Evolutionary conservation across 2,797 vertebrate species (phyloP), one percentile per base, ranked within the genome.

Genomic region (Valencia hispanica): DNA sequence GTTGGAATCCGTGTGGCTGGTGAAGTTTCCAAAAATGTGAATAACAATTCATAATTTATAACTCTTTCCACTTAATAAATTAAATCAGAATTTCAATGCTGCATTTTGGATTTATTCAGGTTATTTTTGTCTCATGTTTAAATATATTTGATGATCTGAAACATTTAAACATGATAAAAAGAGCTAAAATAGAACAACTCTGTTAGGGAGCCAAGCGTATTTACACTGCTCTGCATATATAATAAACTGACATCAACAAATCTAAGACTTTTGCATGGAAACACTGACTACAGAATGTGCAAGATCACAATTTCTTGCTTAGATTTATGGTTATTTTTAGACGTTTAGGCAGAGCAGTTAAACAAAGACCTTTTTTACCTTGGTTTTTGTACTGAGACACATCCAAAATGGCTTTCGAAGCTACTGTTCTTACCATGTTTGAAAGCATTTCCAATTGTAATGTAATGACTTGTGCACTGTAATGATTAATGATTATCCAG

Each of bases 401-500:
- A 87, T 73, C 18, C 15, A 66, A 86, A 79, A 55, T 65, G 81
- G 72, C 36, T 66, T 79, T 86, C 63, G 74, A 73, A 81, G 69
- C 74, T 79, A 85, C 84, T 75, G 68, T 81, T 63, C 76, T 84
- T 79, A 78, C 86, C 78, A 86, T 68, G 68, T 86, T 84, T 83
- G 70, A 85, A 89, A 92, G 69, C 51, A 70, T 75, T 81, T 91
- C 51, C 85, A 83, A 9, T 82, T 45, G n/a, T 14, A 79, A 75
- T 73, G 72, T 89, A 83, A 82, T 61, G 79, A 45, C 57, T 73
- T 57, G 75, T 83, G 85, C 85, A 36, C 51, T 20, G 73, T 86
- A 89, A 86, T 86, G 81, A 84, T 76, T 89, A 82, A 90, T 85
- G 80, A 88, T 90, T 73, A 89, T 84, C 80, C 68, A 70, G 71